These are phyloP conservation scores for Apoda limacodes DNA, from an alignment of 2,888 invertebrate species.

Conservation along the genomic window DNA sequence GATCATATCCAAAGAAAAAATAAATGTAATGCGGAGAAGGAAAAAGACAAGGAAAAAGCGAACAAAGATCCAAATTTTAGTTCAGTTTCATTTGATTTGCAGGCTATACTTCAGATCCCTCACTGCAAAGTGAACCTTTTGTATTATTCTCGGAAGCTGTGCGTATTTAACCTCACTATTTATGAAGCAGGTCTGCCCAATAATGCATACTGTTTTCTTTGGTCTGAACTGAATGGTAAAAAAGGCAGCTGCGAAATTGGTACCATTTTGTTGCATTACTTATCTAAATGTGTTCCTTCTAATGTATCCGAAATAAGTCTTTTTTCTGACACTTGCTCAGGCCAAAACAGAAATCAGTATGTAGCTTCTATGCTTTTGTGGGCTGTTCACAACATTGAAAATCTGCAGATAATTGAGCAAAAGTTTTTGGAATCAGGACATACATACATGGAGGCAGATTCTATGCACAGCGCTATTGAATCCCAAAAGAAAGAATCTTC, in stretches of 20 bases:
- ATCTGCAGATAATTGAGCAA: conserved; percentile 4
- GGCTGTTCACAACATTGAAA: too few relatives aligned
- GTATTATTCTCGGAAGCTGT: conserved; percentile 2
- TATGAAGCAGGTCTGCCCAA: conserved; percentile 7
- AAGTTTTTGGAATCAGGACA: conserved; percentile 5
- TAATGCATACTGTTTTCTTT: conserved; percentile 7
- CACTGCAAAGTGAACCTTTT: neutral
- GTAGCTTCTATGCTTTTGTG: conserved; percentile 3
- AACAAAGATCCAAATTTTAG: neutral
- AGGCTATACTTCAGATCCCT: conserved; percentile 1
- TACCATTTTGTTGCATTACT: conserved; percentile 4
- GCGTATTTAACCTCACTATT: neutral
- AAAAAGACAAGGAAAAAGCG: neutral
- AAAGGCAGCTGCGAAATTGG: conserved; percentile 7
- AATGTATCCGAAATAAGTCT: conserved; percentile 1
- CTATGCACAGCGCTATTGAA: neutral
- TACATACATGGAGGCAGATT: conserved; percentile 1
- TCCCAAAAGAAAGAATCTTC: neutral
- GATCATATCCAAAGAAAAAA: conserved; percentile 1
- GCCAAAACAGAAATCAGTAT: conserved; percentile 8
- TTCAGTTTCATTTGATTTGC: conserved; percentile 1
- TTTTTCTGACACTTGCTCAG: conserved; percentile 5
- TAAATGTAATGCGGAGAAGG: neutral
- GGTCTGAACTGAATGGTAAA: conserved; percentile 7
- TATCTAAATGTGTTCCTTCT: conserved; percentile 1